Base-by-base conservation (phyloP, 2,888 invertebrate genomes). In the Uropetala carovei region DNA sequence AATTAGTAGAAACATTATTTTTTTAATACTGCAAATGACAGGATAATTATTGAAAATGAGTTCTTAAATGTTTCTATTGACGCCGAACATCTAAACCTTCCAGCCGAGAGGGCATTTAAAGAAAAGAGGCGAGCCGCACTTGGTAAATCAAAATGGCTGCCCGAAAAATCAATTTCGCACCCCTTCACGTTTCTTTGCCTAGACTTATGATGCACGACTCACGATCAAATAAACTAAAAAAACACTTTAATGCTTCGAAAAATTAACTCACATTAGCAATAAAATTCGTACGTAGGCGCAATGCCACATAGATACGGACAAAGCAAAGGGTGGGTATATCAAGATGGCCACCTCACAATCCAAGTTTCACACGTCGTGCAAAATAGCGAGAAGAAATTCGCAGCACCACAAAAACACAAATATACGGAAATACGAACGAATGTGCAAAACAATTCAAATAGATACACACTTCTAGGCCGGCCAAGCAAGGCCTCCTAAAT, bases 381-480 rank as follows among this genome's bases (percentile, higher is more conserved):
- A 75, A 7, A 11, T 13, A 75, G 18, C 14, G 27, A 75, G 68
- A 10, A 10, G 27, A 11, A 22, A 22, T 18, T 11, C 75, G 2
- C 11, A 7, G 75, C 27, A 11, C 27, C 18, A 60, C 18, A 60
- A 4, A 18, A 0, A 60, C 18, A 60, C 18, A 60, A 16, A 2
- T 60, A 60, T 60, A 60, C 13, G 18, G 7, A 4, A 60, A 60
- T 16, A 18, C 14, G 13, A 60, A 60, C 18, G 60, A 60, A 43
- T 60, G 1, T 60, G 18, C 1, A 43, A 43, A 43, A 43, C 43
- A 43, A 83, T 10, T n/a, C 3, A 57, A 64, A n/a, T 60, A 18
- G n/a, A 68, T 64, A 89, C 89, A 89, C 89, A 89, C 64, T 89
- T 64, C 16, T 64, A 64, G 89, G 64, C 43, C 60, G 43, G 89